These are phyloP conservation scores for Enteromius trimaculatus DNA, from an alignment of 2,797 vertebrate species.

Conservation along the genomic window DNA sequence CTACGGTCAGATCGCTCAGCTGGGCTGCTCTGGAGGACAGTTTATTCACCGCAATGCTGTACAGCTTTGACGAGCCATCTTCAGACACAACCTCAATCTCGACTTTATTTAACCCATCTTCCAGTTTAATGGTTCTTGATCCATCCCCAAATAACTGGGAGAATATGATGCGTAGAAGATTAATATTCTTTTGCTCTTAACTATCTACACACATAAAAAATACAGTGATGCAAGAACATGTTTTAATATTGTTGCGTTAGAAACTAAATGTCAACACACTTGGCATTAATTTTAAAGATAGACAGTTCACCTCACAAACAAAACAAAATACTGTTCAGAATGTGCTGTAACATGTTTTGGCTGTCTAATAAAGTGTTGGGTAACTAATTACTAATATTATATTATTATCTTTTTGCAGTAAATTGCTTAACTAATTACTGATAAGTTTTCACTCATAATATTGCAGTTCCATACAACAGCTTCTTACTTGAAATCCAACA, in stretches of 20 bases:
- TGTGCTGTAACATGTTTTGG: neutral
- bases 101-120: slow-evolving; percentile 68
- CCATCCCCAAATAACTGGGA: slow-evolving; percentile 67
- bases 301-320: neutral
- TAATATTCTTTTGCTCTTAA: neutral
- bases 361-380: neutral
- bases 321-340: neutral
- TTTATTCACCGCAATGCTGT: slow-evolving; percentile 68
- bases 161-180: slow-evolving; percentile 41
- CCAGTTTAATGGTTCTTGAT: slow-evolving; percentile 65
- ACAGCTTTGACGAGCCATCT: slow-evolving; percentile 73
- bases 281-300: neutral
- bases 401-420: no score
- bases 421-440: no score
- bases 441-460: no score
- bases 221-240: neutral
- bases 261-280: neutral
- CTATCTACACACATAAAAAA: neutral
- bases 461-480: no score
- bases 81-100: slow-evolving; percentile 75
- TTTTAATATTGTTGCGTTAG: neutral
- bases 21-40: slow-evolving; percentile 68
- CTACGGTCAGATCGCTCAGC: slow-evolving; percentile 66
- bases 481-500: no score
- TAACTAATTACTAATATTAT: no score